These are phyloP conservation scores for Cerastis rubricosa DNA, from an alignment of 2,888 invertebrate species.

Conservation along the genomic window DNA sequence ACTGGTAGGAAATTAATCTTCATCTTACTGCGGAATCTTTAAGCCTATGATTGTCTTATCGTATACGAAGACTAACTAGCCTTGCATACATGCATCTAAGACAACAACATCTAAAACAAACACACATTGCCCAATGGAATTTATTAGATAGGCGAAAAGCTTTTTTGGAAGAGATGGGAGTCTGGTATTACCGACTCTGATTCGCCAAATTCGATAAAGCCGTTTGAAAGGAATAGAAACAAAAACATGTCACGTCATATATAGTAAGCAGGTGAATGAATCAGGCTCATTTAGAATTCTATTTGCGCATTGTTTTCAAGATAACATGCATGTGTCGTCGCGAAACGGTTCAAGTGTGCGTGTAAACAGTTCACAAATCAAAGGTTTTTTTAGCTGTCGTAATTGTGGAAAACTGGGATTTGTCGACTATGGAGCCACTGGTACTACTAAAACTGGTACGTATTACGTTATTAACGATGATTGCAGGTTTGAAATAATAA, in stretches of 20 bases:
- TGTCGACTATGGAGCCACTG: background rate
- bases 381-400: background rate
- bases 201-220: constrained; percentile 37
- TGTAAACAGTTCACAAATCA: constrained; percentile 32
- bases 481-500: background rate
- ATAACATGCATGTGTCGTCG: constrained; percentile 61
- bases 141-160: constrained; percentile 7
- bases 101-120: background rate
- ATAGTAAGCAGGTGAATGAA: constrained; percentile 67
- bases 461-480: background rate
- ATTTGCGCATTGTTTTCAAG: constrained; percentile 71
- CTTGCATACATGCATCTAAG: constrained; percentile 19
- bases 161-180: constrained; percentile 11
- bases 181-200: background rate
- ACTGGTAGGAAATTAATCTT: constrained; percentile 77
- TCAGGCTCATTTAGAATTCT: constrained; percentile 73
- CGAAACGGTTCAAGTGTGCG: constrained; percentile 35
- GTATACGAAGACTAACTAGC: constrained; percentile 20
- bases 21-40: constrained; percentile 61
- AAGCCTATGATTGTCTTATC: constrained; percentile 42
- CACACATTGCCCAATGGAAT: constrained; percentile 10
- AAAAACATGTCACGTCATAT: constrained; percentile 62
- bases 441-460: background rate
- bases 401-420: background rate
- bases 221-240: constrained; percentile 39